Percentiles rank a stretch among this genome's conserved stretches.
Evolutionary conservation across 2,113 vertebrate genomes (phyloP).

Genomic region (Brienomyrus longianalis): DNA sequence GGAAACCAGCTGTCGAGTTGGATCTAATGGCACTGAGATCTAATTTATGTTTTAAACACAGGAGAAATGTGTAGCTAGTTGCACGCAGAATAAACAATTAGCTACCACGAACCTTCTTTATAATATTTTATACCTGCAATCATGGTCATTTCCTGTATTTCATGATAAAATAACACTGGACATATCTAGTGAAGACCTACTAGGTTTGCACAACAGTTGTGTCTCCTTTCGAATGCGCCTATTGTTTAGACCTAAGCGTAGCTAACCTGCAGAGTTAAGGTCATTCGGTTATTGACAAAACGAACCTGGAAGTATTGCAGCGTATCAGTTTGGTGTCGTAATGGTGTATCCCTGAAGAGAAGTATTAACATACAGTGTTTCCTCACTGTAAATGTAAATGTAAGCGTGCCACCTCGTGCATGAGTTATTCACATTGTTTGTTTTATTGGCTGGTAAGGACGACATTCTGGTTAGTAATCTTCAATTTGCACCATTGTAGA

Average conservation of each 20-base stretch:
- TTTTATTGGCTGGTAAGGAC: background rate
- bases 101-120: background rate
- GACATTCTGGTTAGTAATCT: background rate
- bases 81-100: background rate
- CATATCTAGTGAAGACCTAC: background rate
- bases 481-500: background rate
- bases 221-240: background rate
- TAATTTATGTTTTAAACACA: background rate
- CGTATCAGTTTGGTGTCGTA: background rate
- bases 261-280: background rate
- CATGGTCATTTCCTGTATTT: background rate
- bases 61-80: background rate
- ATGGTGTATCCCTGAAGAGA: background rate
- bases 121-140: background rate
- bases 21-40: background rate
- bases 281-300: background rate
- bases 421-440: background rate
- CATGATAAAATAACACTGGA: background rate
- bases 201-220: background rate
- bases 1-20: background rate
- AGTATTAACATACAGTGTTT: background rate
- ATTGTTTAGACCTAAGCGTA: background rate
- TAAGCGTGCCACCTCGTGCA: background rate
- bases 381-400: background rate
- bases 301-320: background rate